Evolutionary conservation across 1,140 invertebrate species (phyloP).

Genomic region (Maniola jurtina): DNA sequence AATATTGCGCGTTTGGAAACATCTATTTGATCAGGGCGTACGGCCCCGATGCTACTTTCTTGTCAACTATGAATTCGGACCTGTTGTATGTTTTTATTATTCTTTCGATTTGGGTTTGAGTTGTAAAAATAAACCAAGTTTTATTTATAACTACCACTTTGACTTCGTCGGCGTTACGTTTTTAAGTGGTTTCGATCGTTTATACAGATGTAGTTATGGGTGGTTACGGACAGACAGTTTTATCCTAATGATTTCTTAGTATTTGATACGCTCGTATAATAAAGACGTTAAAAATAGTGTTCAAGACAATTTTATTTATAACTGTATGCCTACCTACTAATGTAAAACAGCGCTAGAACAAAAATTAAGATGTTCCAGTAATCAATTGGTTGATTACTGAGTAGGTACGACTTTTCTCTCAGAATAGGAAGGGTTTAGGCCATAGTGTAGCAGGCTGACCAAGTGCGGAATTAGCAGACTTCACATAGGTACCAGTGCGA

Average conservation of each 20-base stretch:
- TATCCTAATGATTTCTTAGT: neutral
- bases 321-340: too few relatives aligned
- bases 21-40: neutral
- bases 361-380: too few relatives aligned
- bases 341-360: too few relatives aligned
- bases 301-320: too few relatives aligned
- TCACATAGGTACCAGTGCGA: too few relatives aligned
- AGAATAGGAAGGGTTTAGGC: too few relatives aligned
- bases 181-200: slow-evolving; percentile 3
- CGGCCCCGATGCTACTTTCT: slow-evolving; percentile 29
- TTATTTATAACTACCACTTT: slow-evolving; percentile 10
- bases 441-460: too few relatives aligned
- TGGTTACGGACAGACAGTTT: neutral
- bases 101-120: slow-evolving; percentile 3
- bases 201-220: slow-evolving; percentile 4
- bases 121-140: slow-evolving; percentile 16
- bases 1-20: slow-evolving; percentile 21
- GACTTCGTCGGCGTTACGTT: neutral
- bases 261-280: neutral
- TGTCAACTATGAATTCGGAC: slow-evolving; percentile 26
- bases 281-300: too few relatives aligned
- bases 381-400: too few relatives aligned
- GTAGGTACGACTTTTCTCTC: too few relatives aligned
- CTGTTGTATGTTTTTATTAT: slow-evolving; percentile 30
- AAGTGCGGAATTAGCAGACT: too few relatives aligned